These are phyloP conservation scores for Torymus auratus DNA, from an alignment of 2,888 invertebrate genomes.

Conservation along the genomic window DNA sequence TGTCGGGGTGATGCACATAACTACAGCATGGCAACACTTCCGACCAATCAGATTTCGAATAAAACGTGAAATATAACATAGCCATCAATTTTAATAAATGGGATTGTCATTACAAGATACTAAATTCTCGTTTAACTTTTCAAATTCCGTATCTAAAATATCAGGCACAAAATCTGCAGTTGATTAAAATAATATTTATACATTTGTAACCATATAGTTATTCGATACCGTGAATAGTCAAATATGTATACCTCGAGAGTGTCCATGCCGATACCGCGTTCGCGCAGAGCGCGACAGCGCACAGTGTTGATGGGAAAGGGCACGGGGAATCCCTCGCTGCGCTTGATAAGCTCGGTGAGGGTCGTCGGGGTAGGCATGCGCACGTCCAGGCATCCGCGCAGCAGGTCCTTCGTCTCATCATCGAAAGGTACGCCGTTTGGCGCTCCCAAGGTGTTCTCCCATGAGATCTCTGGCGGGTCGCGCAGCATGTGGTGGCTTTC, in stretches of 20 bases:
- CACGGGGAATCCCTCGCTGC: constrained; percentile 74
- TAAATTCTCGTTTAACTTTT: no score
- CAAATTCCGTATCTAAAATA: no score
- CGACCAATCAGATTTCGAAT: no score
- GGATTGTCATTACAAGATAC: no score
- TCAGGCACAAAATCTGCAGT: no score
- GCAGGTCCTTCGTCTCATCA: constrained; percentile 70
- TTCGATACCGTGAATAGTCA: no score
- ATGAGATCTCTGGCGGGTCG: constrained; percentile 72
- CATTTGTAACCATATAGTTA: no score
- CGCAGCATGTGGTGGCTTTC: constrained; percentile 53
- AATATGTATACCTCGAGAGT: constrained; percentile 66
- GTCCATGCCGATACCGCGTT: constrained; percentile 66
- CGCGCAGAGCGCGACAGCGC: constrained; percentile 68
- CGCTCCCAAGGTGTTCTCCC: constrained; percentile 72
- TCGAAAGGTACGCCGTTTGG: constrained; percentile 72
- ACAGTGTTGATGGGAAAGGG: constrained; percentile 74
- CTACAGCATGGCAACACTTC: no score
- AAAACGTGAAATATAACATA: no score
- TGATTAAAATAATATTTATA: no score
- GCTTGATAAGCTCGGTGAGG: constrained; percentile 69
- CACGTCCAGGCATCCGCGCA: constrained; percentile 67
- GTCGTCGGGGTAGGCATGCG: constrained; percentile 66
- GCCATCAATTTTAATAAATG: no score
- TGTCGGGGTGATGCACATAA: no score